Evolutionary conservation across 2,797 vertebrate species (phyloP), one percentile per base, ranked within the genome.

Genomic region (Lepus townsendii): DNA sequence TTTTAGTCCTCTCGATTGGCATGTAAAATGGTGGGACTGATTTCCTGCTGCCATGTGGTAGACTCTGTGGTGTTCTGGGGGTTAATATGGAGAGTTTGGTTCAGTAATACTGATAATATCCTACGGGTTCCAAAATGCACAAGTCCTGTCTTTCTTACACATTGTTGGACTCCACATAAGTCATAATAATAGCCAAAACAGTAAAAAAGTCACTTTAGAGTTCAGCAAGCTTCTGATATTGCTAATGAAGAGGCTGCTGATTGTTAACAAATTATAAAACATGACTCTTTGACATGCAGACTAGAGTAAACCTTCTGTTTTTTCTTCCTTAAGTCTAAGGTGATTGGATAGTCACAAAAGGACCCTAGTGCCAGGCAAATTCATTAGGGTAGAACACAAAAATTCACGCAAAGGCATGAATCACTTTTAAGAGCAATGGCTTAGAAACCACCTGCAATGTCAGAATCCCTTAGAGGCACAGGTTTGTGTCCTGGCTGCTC

Each of bases 151-250:
- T 54, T 96, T 11, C 16, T 71, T 57, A 68, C 7, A 80, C 1
- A 35, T 38, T 75, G 5, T 2, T 42, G 6, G 26, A 50, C 88
- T 89, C 42, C 47, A 75, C 42, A 32, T 19, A 82, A 75, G 2
- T 30, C 92, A 85, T 65, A 79, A 17, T 66, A 75, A 47, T 27
- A 71, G 60, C n/a, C 71, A 88, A 94, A 47, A 77, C 50, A 80
- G 54, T 78, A 69, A 19, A 78, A 77, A 89, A 38, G 30, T 3
- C 8, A 80, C 42, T 71, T 69, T 42, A 71, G 11, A n/a, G 3
- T 27, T 19, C n/a, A 22, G 20, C 3, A 52, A 50, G 4, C 5
- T 35, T 47, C 14, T 76, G 8, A 32, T 83, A 69, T 62, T 95
- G 7, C 76, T 65, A 19, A 84, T 10, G 10, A 52, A 66, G 47